These are phyloP conservation scores for Oscheius sp. DNA, from an alignment of 2,888 invertebrate species.

Conservation along the genomic window DNA sequence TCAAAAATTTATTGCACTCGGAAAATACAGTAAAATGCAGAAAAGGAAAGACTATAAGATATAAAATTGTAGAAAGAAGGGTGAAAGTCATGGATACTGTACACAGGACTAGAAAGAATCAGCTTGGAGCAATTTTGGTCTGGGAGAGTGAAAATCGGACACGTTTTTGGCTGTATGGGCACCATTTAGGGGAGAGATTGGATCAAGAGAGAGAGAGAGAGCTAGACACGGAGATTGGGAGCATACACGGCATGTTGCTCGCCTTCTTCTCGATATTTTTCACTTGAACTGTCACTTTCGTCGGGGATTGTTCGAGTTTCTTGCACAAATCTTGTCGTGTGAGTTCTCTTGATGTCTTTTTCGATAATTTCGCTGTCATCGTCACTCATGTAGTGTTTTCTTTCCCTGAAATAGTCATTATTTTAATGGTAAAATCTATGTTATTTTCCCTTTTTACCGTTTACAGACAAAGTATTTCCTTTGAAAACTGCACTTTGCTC, in stretches of 20 bases:
- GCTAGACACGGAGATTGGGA: conserved; percentile 49
- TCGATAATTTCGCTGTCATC: conserved; percentile 55
- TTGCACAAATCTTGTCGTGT: conserved; percentile 53
- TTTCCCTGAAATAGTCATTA: conserved; percentile 39
- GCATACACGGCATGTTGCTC: conserved; percentile 51
- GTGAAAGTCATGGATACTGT: conserved; percentile 21
- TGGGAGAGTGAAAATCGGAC: conserved; percentile 3
- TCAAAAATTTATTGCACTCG: conserved; percentile 17
- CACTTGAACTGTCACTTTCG: conserved; percentile 43
- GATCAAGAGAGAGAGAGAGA: neutral
- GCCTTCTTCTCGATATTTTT: conserved; percentile 49
- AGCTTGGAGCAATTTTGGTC: conserved; percentile 5
- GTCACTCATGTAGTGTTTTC: conserved; percentile 51
- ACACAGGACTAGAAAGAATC: conserved; percentile 21
- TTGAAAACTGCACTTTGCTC: too few relatives aligned
- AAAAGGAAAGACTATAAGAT: neutral
- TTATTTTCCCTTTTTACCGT: neutral
- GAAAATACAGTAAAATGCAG: neutral
- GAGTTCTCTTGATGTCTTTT: conserved; percentile 53
- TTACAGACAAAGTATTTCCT: too few relatives aligned
- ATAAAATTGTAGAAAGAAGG: neutral
- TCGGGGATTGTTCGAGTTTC: conserved; percentile 43
- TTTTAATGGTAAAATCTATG: neutral
- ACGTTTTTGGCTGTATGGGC: conserved; percentile 17
- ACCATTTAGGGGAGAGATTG: neutral